phyloP scores from a whole-genome alignment of 2,797 vertebrate species.

The Podarcis siculus region DNA sequence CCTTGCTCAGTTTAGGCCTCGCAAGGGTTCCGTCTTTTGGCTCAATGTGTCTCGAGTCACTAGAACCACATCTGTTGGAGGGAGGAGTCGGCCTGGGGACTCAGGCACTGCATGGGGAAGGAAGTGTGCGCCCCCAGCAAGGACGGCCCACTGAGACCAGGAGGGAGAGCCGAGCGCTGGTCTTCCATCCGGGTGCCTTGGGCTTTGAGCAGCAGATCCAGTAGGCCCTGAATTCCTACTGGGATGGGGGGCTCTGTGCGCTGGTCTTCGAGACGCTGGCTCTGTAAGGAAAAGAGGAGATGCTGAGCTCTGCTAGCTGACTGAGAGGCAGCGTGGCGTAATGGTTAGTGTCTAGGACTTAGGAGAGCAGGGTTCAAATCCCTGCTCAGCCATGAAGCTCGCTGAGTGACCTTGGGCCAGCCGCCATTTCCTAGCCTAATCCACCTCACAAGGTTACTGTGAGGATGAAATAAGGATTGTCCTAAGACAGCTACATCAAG shows the following conservation, averaged over 20 bases:
- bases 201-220: conserved; percentile 85
- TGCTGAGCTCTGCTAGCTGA: neutral
- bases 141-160: conserved; percentile 51
- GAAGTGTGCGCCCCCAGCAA: neutral
- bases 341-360: too few species aligned
- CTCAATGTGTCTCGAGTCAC: neutral
- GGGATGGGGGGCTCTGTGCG: conserved; percentile 84
- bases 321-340: neutral
- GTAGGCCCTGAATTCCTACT: conserved; percentile 86
- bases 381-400: too few species aligned
- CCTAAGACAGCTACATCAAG: too few species aligned
- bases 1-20: neutral
- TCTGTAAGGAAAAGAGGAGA: conserved; percentile 66
- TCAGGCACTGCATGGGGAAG: neutral
- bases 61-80: neutral
- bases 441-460: too few species aligned
- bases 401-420: too few species aligned
- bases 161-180: conserved; percentile 83
- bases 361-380: too few species aligned
- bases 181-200: conserved; percentile 87
- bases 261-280: conserved; percentile 86
- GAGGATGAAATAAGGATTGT: too few species aligned
- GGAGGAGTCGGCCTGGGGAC: neutral
- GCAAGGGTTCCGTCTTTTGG: neutral
- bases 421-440: too few species aligned